Conservation (phyloP, 1,140 invertebrate genomes). For the Leptopilina boulardi region DNA sequence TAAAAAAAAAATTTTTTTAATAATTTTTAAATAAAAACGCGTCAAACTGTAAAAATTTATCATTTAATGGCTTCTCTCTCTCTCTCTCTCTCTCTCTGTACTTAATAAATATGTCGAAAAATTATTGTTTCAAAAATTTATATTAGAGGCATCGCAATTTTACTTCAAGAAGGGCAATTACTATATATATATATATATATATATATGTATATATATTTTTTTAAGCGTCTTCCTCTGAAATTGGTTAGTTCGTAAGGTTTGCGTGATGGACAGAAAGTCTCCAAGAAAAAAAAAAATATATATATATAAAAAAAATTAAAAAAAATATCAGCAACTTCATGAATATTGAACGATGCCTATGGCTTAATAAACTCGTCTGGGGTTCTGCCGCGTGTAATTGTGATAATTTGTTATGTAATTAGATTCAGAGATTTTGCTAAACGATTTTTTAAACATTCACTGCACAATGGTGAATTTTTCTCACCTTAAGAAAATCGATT, state of each 20-base stretch:
- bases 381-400: slow-evolving; percentile 5
- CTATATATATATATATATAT: too few species aligned
- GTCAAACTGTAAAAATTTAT: too few species aligned
- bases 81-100: too few species aligned
- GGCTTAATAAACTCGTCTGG: slow-evolving; percentile 29
- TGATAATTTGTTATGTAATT: slow-evolving; percentile 27
- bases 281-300: too few species aligned
- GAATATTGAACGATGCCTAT: slow-evolving; percentile 28
- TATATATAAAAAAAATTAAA: slow-evolving; percentile 1
- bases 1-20: too few species aligned
- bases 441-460: not conserved
- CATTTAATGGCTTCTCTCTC: too few species aligned
- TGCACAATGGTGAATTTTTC: not conserved
- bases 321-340: not conserved
- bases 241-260: not conserved
- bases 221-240: slow-evolving; percentile 5
- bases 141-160: not conserved
- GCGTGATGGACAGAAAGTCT: slow-evolving; percentile 20
- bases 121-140: too few species aligned
- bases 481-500: not conserved
- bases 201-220: too few species aligned
- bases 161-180: not conserved
- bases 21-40: too few species aligned
- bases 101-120: too few species aligned
- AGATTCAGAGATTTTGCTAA: not conserved